These are phyloP conservation scores for Pantherophis vulpinus DNA, from an alignment of 2,797 vertebrate species.

Conservation along the genomic window DNA sequence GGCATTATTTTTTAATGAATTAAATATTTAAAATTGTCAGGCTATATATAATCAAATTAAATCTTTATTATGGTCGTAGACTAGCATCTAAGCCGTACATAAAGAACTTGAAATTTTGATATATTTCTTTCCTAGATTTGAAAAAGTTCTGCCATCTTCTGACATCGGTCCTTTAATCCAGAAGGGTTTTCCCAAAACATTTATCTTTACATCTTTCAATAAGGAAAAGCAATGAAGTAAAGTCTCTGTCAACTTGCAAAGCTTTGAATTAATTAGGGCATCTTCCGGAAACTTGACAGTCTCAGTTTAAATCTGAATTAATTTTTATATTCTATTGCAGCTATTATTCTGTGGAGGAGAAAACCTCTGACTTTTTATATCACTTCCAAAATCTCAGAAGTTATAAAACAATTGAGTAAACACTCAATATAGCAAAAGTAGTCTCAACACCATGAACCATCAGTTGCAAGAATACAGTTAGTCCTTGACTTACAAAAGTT, in stretches of 20 bases:
- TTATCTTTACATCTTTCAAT: conserved; percentile 8
- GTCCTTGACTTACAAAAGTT: too few species aligned
- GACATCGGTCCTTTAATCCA: background rate
- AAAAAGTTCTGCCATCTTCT: conserved; percentile 16
- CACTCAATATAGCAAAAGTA: background rate
- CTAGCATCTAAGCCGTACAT: background rate
- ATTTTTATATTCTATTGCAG: background rate
- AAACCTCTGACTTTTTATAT: background rate
- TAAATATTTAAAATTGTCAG: conserved; percentile 1
- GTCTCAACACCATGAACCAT: background rate
- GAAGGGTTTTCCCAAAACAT: background rate
- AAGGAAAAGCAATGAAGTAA: background rate
- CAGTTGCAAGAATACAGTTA: background rate
- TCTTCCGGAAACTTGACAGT: too few species aligned
- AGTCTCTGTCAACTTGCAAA: too few species aligned
- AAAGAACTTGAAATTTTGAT: conserved; percentile 5
- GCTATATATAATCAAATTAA: conserved; percentile 7
- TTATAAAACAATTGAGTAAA: background rate
- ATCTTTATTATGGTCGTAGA: background rate
- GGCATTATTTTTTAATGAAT: conserved; percentile 3
- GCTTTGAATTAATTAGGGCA: too few species aligned
- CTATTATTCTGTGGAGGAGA: background rate
- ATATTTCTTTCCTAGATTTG: conserved; percentile 24
- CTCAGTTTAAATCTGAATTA: background rate
- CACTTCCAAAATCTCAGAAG: background rate